Evolutionary conservation across 2,888 invertebrate species (phyloP).

Genomic region (Brachyopa scutellaris): DNA sequence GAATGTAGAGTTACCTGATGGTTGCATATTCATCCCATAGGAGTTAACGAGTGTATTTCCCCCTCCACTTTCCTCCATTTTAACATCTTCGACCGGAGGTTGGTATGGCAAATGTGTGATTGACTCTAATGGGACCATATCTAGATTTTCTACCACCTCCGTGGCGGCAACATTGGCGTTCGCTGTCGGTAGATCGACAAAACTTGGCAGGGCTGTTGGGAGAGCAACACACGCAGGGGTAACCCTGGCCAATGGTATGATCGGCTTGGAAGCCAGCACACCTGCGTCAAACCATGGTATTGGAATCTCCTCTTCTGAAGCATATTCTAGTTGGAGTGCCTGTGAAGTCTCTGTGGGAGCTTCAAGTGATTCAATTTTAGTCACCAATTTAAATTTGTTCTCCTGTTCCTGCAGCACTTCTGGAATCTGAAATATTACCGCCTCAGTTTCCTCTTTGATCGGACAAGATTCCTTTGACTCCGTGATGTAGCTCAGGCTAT

Average conservation of each 20-base stretch:
- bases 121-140: constrained; percentile 46
- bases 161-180: constrained; percentile 14
- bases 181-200: constrained; percentile 79
- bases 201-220: constrained; percentile 81
- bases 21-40: constrained; percentile 35
- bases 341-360: constrained; percentile 81
- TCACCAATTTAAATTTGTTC: constrained; percentile 38
- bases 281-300: constrained; percentile 90
- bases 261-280: constrained; percentile 85
- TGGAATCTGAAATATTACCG: constrained; percentile 7
- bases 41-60: constrained; percentile 9
- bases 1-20: constrained; percentile 14
- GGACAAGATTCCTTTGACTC: constrained; percentile 31
- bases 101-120: constrained; percentile 43
- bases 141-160: constrained; percentile 26
- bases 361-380: constrained; percentile 74
- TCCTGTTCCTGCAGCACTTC: neutral
- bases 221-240: constrained; percentile 81
- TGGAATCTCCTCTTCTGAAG: constrained; percentile 89
- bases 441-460: neutral
- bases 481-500: constrained; percentile 9
- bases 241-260: constrained; percentile 85
- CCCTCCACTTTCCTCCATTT: constrained; percentile 43
- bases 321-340: constrained; percentile 88
- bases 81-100: constrained; percentile 44